Evolutionary conservation across 2,113 vertebrate genomes (phyloP), one percentile per base, ranked within the genome.

Genomic region (Scalopus aquaticus): DNA sequence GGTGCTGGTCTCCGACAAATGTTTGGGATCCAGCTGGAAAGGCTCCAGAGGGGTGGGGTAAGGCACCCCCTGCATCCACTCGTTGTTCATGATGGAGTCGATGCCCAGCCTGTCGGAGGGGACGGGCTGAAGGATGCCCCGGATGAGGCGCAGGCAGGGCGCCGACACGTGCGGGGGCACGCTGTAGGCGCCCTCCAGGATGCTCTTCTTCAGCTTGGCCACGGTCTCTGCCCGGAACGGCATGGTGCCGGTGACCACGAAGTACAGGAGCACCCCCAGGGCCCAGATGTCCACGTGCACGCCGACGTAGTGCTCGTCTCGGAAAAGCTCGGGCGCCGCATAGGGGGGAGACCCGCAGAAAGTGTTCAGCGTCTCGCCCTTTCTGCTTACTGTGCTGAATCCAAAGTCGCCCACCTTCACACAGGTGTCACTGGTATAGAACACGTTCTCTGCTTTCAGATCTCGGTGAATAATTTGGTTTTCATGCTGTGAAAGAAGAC

Each of bases 401-500:
- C 99, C 99, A 72, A 99, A 99, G 97, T 99, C 99, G 0, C 99
- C 99, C 83, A 99, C 99, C 94, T 99, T 99, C 92, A 99, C 99
- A 24, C 99, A 99, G 13, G 98, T 99, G 94, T 98, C 98, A 91
- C 98, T 99, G 88, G 99, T 97, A 46, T 99, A 99, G 97, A 99
- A 99, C 0, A 99, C 98, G 0, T 99, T 99, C 97, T 99, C 99
- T 26, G 99, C 99, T 95, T 99, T 99, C 98, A 99, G 96, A 96
- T 99, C 99, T 2, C 99, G 98, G 92, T 99, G 99, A 94, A 99
- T 99, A 67, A 99, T 99, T 94, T 99, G 98, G 96, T 99, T 99
- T 95, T 99, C 99, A 76, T 99, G 99, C 99, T 99, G 98, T 78
- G 89, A 74, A 97, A 97, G 30, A 97, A 98, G 67, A 69, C 42